Evolutionary conservation across 2,888 invertebrate genomes (phyloP), one percentile per base, ranked within the genome.

Genomic region (Orthosia gracilis): DNA sequence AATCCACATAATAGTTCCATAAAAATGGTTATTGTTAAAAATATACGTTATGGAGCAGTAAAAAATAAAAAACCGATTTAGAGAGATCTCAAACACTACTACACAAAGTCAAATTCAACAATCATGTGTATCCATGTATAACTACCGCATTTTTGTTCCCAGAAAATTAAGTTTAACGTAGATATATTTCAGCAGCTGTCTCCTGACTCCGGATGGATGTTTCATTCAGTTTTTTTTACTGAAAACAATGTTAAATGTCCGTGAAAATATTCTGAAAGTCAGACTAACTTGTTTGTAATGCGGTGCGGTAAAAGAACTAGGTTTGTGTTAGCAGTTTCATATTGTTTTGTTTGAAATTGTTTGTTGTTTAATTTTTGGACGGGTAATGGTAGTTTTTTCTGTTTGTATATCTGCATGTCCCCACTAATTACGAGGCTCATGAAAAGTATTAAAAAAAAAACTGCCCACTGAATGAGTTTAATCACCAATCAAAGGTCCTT

Each of bases 121-220:
- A 12, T 26, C 0, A 26, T 23, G 13, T 4, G 15, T 21, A n/a
- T 18, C 11, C 15, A 45, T 55, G 54, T 26, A 23, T 0, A 68
- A 50, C 49, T n/a, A 26, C 13, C 21, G 45, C n/a, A 55, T 31
- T 78, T 73, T 40, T 40, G 21, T 26, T 1, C 12, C 26, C 47
- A 47, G 40, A 59, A 83, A 74, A 81, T 76, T 50, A 69, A 75
- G 55, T 69, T 49, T 40, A 47, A 45, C 68, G 54, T 62, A 69
- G 75, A 83, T 74, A 80, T 73, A 68, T 77, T 81, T 64, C 65
- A 71, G 17, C 83, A 73, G 68, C 78, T 85, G 83, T 47, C 52
- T 40, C 58, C 40, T 45, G 45, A 58, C 69, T 52, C 69, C 69
- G 64, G 67, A 70, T 69, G 78, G 17, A 58, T 52, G 64, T 78